Conservation (phyloP, 2,888 invertebrate species). For the Chironomus riparius region DNA sequence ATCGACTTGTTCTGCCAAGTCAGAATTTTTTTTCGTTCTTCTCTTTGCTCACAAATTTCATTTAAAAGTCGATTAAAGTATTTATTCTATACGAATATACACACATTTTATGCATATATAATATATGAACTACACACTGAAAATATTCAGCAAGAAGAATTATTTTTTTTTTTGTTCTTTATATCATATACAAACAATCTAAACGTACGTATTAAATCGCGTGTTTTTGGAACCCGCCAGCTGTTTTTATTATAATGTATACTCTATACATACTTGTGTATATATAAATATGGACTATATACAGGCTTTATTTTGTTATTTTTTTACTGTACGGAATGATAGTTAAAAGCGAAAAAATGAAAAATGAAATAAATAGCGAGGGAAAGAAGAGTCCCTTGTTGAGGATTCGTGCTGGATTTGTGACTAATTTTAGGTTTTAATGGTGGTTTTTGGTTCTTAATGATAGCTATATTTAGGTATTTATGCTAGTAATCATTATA, state of each 20-base stretch:
- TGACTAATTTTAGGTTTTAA: background rate
- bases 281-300: background rate
- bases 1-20: constrained; percentile 2
- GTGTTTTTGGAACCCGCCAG: constrained; percentile 20
- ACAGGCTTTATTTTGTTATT: background rate
- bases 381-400: background rate
- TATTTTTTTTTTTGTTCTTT: background rate
- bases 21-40: background rate
- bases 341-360: background rate
- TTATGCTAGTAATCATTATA: too few relatives aligned
- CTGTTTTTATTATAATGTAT: constrained; percentile 18
- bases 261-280: background rate
- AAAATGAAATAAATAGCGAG: constrained; percentile 2
- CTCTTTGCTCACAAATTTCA: background rate
- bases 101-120: background rate
- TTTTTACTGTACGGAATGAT: background rate
- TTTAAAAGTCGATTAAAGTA: background rate
- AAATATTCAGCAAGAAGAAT: background rate
- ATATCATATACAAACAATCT: constrained; percentile 25
- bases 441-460: too few relatives aligned
- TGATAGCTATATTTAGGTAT: too few relatives aligned
- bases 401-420: too few relatives aligned
- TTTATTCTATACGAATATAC: background rate
- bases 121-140: background rate
- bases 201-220: constrained; percentile 15